Percentiles rank a stretch among this genome's conserved stretches.
Conservation (phyloP, 2,797 vertebrate genomes). For the Prionace glauca region DNA sequence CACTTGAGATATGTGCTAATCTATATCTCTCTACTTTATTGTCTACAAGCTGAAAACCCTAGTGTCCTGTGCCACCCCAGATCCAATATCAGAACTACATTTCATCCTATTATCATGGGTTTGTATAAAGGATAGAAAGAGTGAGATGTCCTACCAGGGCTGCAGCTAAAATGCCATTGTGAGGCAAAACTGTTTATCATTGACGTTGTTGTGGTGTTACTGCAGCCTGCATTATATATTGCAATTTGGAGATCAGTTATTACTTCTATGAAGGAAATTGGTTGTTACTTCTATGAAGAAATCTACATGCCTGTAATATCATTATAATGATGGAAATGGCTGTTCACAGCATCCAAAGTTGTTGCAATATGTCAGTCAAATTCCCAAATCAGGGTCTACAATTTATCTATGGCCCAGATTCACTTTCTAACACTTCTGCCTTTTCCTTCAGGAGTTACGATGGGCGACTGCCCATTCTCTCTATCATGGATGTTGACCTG, state of each 20-base stretch:
- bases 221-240: background rate
- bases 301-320: background rate
- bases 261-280: background rate
- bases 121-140: too few relatives aligned
- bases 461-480: constrained; percentile 46
- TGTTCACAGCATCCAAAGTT: background rate
- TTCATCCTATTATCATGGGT: too few relatives aligned
- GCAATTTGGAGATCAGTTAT: background rate
- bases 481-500: constrained; percentile 45
- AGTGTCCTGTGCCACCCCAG: too few relatives aligned
- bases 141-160: background rate
- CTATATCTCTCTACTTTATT: too few relatives aligned
- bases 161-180: background rate
- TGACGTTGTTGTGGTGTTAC: background rate
- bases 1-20: too few relatives aligned
- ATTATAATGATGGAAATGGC: background rate
- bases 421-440: background rate
- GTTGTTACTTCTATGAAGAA: background rate
- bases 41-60: too few relatives aligned
- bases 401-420: background rate
- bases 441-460: constrained; percentile 50
- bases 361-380: background rate
- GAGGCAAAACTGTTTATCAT: background rate
- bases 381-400: background rate
- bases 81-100: too few relatives aligned